Percentiles rank a stretch among this genome's conserved stretches.
These are phyloP conservation scores for Dipodomys spectabilis DNA, from an alignment of 2,113 vertebrate species.

Conservation along the genomic window DNA sequence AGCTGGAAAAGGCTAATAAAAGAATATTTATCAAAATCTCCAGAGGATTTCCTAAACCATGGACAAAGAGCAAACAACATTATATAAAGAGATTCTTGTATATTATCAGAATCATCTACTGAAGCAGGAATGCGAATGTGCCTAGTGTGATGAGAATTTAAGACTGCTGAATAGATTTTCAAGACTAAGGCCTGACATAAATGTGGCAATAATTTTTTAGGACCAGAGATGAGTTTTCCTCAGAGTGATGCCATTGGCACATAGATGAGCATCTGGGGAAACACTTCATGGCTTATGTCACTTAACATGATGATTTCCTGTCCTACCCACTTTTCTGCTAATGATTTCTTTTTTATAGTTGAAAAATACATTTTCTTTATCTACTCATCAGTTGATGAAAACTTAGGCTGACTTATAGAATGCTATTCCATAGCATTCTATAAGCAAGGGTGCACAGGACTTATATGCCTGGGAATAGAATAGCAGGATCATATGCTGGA, in stretches of 20 bases:
- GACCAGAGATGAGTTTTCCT: constrained; percentile 15
- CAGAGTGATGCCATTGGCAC: constrained; percentile 1
- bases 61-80: not conserved
- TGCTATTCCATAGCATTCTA: too few species aligned
- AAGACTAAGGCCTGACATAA: not conserved
- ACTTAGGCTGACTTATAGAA: too few species aligned
- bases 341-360: too few species aligned
- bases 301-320: too few species aligned
- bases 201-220: constrained; percentile 11
- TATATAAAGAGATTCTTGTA: not conserved
- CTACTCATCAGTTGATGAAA: too few species aligned
- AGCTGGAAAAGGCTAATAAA: not conserved
- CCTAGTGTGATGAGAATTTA: not conserved
- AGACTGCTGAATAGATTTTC: not conserved
- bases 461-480: too few species aligned
- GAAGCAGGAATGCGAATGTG: not conserved
- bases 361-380: too few species aligned
- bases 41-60: not conserved
- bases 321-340: too few species aligned
- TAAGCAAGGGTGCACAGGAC: too few species aligned
- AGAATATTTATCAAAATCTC: not conserved
- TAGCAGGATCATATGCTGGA: too few species aligned
- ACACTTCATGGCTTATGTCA: not conserved
- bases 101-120: not conserved
- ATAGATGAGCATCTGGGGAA: constrained; percentile 7